Base-by-base conservation (phyloP, 2,113 vertebrate genomes). In the Phrynosoma platyrhinos region DNA sequence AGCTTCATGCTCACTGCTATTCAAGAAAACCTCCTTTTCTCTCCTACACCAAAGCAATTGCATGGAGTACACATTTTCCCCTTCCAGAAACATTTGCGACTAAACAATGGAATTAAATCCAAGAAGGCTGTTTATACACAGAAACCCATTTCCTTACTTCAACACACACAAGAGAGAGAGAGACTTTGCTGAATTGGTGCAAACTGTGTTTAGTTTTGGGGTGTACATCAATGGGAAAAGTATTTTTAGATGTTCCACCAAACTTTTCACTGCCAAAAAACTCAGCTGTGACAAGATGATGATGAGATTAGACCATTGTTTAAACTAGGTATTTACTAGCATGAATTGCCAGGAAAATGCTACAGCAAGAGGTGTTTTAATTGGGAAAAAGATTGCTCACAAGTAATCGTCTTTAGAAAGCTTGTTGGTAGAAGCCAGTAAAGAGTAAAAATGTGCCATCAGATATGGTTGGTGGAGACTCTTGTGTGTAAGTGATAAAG, bases 371-470 rank as follows among this genome's bases (percentile, higher is more conserved):
- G 14, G 32, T 55, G 25, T 83, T 78, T 69, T 55, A 55, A 36
- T 55, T 55, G 81, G 75, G 55, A 47, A 69, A 64, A 25, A 66
- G 42, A 55, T 78, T 47, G 40, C 21, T 40, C 27, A 0, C 12
- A 86, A 32, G 10, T 74, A 18, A 80, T 4, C 25, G 47, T 42
- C 83, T 55, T 21, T 74, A 47, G n/a, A 82, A 5, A 82, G 36
- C 36, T 83, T 81, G 7, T 32, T 30, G 83, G 9, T 10, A 23
- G 40, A 14, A 21, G 52, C 52, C 27, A 18, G 21, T 2, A 1
- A 52, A 0, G 0, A 21, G 3, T 30, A 77, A 25, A 85, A 3
- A 84, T 0, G 0, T 6, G 9, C 3, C 9, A 1, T 78, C 79
- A 55, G n/a, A 66, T 86, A 83, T 85, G 80, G 6, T 5, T 87